A percentile compares a stretch with the other conserved stretches of the same genome.
Conservation (phyloP, 2,113 vertebrate genomes). For the Turdus rufiventris region DNA sequence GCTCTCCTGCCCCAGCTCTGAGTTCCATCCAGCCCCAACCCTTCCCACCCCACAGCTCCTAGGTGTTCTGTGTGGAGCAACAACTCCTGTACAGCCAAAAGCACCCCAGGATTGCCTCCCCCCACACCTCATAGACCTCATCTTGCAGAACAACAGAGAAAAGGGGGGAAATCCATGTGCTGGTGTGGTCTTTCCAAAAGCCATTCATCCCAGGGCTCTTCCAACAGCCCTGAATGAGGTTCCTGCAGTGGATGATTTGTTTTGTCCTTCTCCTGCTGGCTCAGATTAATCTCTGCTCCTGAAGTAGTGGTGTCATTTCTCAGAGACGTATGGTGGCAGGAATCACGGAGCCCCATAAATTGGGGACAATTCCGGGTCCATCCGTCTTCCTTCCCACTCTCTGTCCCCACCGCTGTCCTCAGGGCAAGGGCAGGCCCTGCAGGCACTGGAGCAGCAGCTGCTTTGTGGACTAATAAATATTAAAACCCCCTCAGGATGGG, state of each 20-base stretch:
- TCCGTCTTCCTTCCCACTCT: background rate
- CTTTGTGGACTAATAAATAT: conserved; percentile 4
- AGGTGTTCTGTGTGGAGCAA: background rate
- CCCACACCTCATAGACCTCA: fast-evolving
- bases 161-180: background rate
- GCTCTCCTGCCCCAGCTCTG: no score
- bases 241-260: conserved; percentile 61
- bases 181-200: background rate
- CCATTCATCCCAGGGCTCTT: conserved; percentile 17
- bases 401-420: background rate
- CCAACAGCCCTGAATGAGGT: conserved; percentile 32
- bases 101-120: fast-evolving
- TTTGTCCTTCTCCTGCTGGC: conserved; percentile 58
- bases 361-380: conserved; percentile 34
- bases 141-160: background rate
- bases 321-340: conserved; percentile 8
- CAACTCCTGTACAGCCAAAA: fast-evolving
- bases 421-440: background rate
- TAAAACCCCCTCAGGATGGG: background rate
- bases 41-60: background rate
- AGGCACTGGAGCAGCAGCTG: background rate
- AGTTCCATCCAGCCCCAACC: background rate
- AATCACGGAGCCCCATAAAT: conserved; percentile 42
- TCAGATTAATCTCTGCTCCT: conserved; percentile 65
- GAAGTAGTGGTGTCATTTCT: conserved; percentile 56